These are phyloP conservation scores for Oenanthe oenanthe DNA, from an alignment of 2,113 vertebrate genomes.

Conservation along the genomic window DNA sequence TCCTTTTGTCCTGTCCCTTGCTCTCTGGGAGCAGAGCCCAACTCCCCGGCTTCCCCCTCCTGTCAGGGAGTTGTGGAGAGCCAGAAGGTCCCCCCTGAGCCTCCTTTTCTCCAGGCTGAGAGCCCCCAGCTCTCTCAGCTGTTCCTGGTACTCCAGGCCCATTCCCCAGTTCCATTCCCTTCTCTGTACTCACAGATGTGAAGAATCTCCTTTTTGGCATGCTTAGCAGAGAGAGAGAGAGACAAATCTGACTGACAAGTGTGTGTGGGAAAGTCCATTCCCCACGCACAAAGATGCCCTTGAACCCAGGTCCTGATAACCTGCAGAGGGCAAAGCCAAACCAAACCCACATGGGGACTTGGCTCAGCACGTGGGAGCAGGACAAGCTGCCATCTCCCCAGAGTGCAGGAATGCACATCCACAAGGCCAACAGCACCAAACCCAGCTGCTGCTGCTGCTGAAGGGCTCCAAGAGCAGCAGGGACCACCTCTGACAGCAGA, in stretches of 20 bases:
- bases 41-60: fast-evolving
- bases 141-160: neutral
- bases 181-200: neutral
- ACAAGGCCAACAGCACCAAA: neutral
- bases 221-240: neutral
- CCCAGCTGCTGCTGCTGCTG: neutral
- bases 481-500: slow-evolving; percentile 37
- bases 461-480: neutral
- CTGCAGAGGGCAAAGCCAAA: neutral
- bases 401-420: neutral
- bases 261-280: fast-evolving
- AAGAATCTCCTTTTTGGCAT: neutral
- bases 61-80: neutral
- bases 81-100: neutral
- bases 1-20: neutral
- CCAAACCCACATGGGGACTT: fast-evolving
- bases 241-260: neutral
- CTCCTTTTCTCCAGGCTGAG: neutral
- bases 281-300: fast-evolving
- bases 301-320: fast-evolving
- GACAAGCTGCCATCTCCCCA: neutral
- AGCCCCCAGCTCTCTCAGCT: neutral
- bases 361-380: neutral
- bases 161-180: fast-evolving
- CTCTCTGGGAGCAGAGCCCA: neutral